Conservation (phyloP, 2,888 invertebrate genomes). For the Rotaria socialis region DNA sequence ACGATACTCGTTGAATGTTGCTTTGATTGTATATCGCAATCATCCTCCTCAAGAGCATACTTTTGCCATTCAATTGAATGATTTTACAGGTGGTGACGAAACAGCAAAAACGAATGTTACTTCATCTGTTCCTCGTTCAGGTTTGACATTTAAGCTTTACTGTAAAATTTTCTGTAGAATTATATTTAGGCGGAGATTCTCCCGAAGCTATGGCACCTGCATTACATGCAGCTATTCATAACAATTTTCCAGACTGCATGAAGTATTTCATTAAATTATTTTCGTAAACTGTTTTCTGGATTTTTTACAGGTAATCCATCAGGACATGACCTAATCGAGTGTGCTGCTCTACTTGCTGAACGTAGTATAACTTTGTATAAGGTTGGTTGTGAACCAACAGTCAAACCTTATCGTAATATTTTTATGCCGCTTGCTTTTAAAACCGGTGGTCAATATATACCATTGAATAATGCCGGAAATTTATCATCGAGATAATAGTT, state of each 20-base stretch:
- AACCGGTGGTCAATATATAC: constrained; percentile 46
- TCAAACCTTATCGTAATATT: constrained; percentile 41
- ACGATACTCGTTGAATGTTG: constrained; percentile 48
- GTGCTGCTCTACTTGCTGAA: constrained; percentile 39
- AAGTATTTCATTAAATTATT: background rate
- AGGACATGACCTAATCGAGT: constrained; percentile 43
- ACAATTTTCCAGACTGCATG: constrained; percentile 35
- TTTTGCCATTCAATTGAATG: constrained; percentile 21
- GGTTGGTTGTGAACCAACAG: constrained; percentile 45
- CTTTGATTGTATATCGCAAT: constrained; percentile 39
- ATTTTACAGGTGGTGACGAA: constrained; percentile 37
- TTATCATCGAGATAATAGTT: constrained; percentile 43
- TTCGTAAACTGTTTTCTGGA: too few relatives aligned
- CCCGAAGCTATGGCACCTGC: constrained; percentile 41
- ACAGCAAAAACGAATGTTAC: constrained; percentile 20
- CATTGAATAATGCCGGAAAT: background rate
- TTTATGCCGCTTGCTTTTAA: constrained; percentile 39
- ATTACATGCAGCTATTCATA: constrained; percentile 20
- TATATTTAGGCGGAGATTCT: constrained; percentile 28
- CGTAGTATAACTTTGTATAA: constrained; percentile 44
- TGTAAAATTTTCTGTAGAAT: too few relatives aligned
- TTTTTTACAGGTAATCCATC: background rate
- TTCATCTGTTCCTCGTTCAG: constrained; percentile 8
- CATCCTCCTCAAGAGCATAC: constrained; percentile 40
- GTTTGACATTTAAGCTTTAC: background rate